These are phyloP conservation scores for Microcebus murinus DNA, from an alignment of 2,113 vertebrate genomes.

Conservation along the genomic window DNA sequence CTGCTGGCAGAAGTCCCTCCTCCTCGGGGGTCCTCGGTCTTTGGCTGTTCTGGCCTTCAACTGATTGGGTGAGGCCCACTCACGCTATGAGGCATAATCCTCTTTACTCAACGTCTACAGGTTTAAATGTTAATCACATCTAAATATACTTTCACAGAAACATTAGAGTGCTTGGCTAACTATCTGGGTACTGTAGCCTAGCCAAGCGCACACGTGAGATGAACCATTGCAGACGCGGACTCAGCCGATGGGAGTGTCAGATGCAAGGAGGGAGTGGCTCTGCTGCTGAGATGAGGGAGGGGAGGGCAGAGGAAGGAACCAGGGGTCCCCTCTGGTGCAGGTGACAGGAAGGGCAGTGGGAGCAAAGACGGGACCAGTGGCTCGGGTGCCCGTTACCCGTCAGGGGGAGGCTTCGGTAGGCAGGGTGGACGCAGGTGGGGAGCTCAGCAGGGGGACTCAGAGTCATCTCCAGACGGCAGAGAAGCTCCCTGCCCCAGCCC, in stretches of 20 bases:
- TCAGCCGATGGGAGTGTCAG: rapidly evolving
- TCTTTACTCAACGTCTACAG: neutral
- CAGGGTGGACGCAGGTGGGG: rapidly evolving
- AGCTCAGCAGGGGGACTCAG: rapidly evolving
- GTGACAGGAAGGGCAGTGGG: neutral
- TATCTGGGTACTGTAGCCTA: neutral
- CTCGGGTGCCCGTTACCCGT: rapidly evolving
- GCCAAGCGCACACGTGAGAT: neutral
- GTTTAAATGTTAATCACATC: neutral
- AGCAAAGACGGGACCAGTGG: rapidly evolving
- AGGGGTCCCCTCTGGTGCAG: neutral
- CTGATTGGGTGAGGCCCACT: neutral
- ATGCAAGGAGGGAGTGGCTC: rapidly evolving
- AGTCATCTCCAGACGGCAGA: neutral
- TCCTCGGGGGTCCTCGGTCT: neutral
- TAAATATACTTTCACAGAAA: neutral
- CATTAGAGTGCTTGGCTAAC: neutral
- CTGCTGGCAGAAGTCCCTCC: neutral
- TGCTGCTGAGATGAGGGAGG: neutral
- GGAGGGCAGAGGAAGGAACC: neutral
- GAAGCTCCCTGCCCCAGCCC: neutral
- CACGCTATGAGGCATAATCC: no score
- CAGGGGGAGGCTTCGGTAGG: rapidly evolving
- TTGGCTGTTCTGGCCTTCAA: neutral
- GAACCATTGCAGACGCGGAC: neutral